Evolutionary conservation across 92 coral and sea anemone species (phyloP).

Genomic region (Ricordea florida): DNA sequence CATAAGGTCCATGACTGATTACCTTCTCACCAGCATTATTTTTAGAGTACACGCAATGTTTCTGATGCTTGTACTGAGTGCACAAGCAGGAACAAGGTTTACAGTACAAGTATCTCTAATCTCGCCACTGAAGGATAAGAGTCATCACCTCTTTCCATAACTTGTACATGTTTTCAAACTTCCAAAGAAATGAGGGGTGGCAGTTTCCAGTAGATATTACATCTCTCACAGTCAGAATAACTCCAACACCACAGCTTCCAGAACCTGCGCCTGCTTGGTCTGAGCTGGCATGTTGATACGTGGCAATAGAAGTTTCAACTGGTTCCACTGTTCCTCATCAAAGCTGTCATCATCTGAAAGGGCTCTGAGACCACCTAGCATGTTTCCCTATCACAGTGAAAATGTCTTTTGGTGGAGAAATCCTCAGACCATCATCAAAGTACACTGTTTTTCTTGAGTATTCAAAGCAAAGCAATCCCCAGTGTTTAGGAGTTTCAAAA

Average conservation of each 20-base stretch:
- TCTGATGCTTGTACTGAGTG: no score
- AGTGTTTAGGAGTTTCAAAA: no score
- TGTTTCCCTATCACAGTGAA: neutral
- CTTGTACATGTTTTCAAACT: neutral
- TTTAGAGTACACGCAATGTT: no score
- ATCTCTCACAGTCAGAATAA: constrained; percentile 6
- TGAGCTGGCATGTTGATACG: constrained; percentile 4
- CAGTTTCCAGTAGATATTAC: neutral
- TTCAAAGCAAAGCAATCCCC: no score
- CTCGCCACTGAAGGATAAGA: constrained; percentile 1
- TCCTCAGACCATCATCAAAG: constrained; percentile 17
- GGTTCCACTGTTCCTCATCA: neutral
- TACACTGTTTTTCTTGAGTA: neutral
- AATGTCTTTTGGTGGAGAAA: neutral
- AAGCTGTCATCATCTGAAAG: neutral
- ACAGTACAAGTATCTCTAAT: neutral
- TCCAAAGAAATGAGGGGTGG: constrained; percentile 5
- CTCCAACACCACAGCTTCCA: constrained; percentile 29
- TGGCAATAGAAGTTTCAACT: neutral
- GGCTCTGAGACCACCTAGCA: neutral
- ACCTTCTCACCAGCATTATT: no score
- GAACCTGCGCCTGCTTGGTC: neutral
- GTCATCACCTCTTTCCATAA: neutral
- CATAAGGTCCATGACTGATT: no score
- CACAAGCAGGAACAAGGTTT: no score